Evolutionary conservation across 2,888 invertebrate species (phyloP), one percentile per base, ranked within the genome.

Genomic region (Phyto melanocephala): DNA sequence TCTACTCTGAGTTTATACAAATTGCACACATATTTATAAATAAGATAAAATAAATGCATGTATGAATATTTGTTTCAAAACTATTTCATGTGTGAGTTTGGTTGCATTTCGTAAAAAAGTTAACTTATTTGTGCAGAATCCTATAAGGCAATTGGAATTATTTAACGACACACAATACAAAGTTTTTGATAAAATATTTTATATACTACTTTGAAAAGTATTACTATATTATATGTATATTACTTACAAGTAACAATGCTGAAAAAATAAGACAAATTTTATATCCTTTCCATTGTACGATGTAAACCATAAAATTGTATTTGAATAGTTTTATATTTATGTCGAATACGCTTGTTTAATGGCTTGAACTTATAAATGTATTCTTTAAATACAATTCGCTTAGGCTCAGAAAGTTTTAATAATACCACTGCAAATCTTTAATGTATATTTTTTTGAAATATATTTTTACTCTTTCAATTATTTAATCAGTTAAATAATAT

Each of bases 171-270:
- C 20, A 35, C 24, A 28, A 13, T 7, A 15, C 35, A 60, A 71
- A 71, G 60, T 60, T 71, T n/a, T 58, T 37, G 11, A 33, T 71
- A 17, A 71, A 60, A 71, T 50, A 71, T 60, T 60, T 60, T 58
- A 45, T 45, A 11, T n/a, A 56, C 33, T 58, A 17, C 17, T 42
- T 20, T 3, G 1, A 11, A 4, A 17, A 15, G 17, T 45, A 17
- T 10, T 2, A 13, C n/a, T n/a, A 42, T 42, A 42, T 15, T 42
- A 42, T 42, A 5, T 42, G 7, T 17, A 13, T 8, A 22, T 2
- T 24, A 67, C 6, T 11, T 35, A 6, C 22, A 52, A 17, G 6
- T 50, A 13, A 33, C 5, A 15, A 40, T 22, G 28, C 24, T 28
- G n/a, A 7, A 10, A 50, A n/a, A n/a, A n/a, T n/a, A n/a, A n/a